Base-by-base conservation (phyloP, 1,140 invertebrate species). In the Harlomillsia oculata region DNA sequence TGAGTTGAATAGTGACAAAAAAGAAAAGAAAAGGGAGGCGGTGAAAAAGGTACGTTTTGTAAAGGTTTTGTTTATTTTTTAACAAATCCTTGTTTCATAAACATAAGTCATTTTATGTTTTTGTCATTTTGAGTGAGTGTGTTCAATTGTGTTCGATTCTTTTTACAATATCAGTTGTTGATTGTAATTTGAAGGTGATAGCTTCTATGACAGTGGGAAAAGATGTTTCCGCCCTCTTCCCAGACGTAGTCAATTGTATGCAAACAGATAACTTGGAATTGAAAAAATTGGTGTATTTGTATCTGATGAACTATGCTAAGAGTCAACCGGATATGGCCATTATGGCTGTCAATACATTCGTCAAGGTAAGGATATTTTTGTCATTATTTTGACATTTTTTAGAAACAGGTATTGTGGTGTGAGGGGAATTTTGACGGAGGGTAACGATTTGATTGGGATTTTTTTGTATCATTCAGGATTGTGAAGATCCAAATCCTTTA, bases 321-420 rank as follows among this genome's bases (percentile, higher is more conserved):
- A 97, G 91, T 65, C 97, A 99, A 73, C 97, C 97, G 9, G 97
- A 99, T 71, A 95, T 98, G 88, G 96, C 97, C 48, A 99, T 99
- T 54, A 97, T 99, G 94, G 97, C 97, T 32, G 97, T 99, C 28
- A 99, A 99, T 76, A 99, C 97, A 21, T 99, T 99, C 79, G 97
- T 99, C 43, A 99, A 97, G 84, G 91, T 94, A 78, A 71, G 25
- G 26, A n/a, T n/a, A n/a, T n/a, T n/a, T n/a, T n/a, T n/a, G 13
- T 16, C 8, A 9, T 40, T 39, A 11, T 20, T 9, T 37, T 30
- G 5, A 5, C 45, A 8, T n/a, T 45, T 11, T 5, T 28, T 25
- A n/a, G n/a, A n/a, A n/a, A n/a, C n/a, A n/a, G n/a, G n/a, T n/a
- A n/a, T n/a, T n/a, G n/a, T n/a, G n/a, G n/a, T n/a, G n/a, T n/a